Conservation (phyloP, 1,140 invertebrate genomes). For the Cephus cinctus region DNA sequence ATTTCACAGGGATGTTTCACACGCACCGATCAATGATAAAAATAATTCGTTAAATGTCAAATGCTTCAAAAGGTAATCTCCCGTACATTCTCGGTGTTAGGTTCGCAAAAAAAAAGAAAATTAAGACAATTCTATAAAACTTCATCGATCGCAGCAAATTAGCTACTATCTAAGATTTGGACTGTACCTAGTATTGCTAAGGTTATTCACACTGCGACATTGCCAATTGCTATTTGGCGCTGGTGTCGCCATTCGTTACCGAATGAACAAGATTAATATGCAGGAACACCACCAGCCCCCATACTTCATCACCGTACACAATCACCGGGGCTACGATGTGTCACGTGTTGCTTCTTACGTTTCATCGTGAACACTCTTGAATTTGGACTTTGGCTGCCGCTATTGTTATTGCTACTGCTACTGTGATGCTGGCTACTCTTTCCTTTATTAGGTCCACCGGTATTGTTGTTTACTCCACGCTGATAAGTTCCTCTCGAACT, state of each 20-base stretch:
- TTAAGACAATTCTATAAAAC: too few relatives aligned
- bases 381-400: conserved; percentile 41
- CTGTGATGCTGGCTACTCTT: conserved; percentile 42
- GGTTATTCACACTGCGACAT: conserved; percentile 1
- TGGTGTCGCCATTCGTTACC: too few relatives aligned
- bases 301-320: conserved; percentile 54
- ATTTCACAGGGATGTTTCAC: not conserved
- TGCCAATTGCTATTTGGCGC: too few relatives aligned
- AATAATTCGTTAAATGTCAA: not conserved
- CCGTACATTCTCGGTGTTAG: too few relatives aligned
- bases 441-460: conserved; percentile 41
- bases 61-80: too few relatives aligned
- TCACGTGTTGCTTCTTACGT: conserved; percentile 47
- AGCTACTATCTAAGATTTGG: not conserved
- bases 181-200: conserved; percentile 7
- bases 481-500: conserved; percentile 42
- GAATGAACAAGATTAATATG: not conserved
- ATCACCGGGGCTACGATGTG: conserved; percentile 44
- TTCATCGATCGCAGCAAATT: not conserved
- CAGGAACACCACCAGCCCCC: conserved; percentile 11
- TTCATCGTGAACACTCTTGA: conserved; percentile 41
- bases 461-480: conserved; percentile 46
- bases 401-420: conserved; percentile 37
- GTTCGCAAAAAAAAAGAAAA: not conserved
- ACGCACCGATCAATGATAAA: too few relatives aligned